A percentile compares a stretch with the other conserved stretches of the same genome.
Conservation (phyloP, 2,797 vertebrate species). For the Sus cebifrons region DNA sequence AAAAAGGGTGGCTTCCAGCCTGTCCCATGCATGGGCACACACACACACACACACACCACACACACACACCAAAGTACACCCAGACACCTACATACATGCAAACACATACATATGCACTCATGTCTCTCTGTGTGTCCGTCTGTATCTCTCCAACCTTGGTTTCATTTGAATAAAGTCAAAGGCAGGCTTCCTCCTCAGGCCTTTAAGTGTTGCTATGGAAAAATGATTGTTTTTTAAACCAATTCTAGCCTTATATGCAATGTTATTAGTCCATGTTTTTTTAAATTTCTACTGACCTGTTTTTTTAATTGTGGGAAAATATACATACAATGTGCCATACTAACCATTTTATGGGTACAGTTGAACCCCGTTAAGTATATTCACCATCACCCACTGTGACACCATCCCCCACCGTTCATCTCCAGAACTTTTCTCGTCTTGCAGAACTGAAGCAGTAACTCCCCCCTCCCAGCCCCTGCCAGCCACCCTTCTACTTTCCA, state of each 20-base stretch:
- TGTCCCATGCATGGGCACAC: neutral
- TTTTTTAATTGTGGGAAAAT: neutral
- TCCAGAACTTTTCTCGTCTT: neutral
- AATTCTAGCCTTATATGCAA: neutral
- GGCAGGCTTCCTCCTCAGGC: neutral
- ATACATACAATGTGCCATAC: neutral
- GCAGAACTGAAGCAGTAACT: neutral
- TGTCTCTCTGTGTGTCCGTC: neutral
- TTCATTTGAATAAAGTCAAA: slow-evolving; percentile 17
- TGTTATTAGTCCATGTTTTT: neutral
- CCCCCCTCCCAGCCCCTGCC: no score
- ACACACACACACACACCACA: neutral
- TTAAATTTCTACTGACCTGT: neutral
- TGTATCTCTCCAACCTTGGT: neutral
- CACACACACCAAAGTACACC: no score
- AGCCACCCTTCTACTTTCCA: neutral
- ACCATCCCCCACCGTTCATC: neutral
- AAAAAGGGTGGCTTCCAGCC: neutral
- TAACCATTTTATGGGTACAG: neutral
- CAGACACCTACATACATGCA: neutral
- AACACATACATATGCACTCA: no score
- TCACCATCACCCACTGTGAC: neutral
- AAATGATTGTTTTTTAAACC: neutral
- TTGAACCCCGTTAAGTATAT: neutral
- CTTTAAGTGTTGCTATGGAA: neutral